Evolutionary conservation across 2,797 vertebrate species (phyloP).

Genomic region (Chelidonichthys spinosus): DNA sequence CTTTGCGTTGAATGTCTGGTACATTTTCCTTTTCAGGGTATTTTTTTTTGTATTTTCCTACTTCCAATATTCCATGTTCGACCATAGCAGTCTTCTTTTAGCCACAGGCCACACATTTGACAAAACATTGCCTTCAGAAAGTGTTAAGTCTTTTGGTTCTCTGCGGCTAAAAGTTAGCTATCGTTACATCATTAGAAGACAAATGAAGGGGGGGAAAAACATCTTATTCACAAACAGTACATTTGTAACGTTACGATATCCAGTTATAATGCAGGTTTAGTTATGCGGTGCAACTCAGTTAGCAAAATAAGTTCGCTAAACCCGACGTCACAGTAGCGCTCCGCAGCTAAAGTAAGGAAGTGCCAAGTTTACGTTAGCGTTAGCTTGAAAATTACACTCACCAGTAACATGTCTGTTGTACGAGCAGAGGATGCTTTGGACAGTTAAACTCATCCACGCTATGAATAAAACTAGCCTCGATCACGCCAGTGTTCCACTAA

Average conservation of each 20-base stretch:
- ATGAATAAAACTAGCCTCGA: no score
- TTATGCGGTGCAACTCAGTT: background rate
- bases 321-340: fast-evolving
- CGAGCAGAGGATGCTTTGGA: background rate
- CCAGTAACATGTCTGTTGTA: constrained; percentile 1
- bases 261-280: fast-evolving
- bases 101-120: background rate
- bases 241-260: background rate
- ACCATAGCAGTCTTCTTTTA: background rate
- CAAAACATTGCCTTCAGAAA: background rate
- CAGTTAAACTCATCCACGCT: no score
- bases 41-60: background rate
- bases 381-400: constrained; percentile 21
- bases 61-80: no score
- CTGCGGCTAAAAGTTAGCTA: background rate
- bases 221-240: background rate
- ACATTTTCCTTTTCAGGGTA: background rate
- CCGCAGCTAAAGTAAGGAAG: fast-evolving
- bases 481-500: no score
- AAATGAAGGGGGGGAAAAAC: background rate
- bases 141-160: no score
- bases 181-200: background rate
- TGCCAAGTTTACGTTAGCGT: background rate
- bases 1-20: no score
- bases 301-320: background rate